Evolutionary conservation across 1,140 invertebrate genomes (phyloP).

Genomic region (Danaus plexippus): DNA sequence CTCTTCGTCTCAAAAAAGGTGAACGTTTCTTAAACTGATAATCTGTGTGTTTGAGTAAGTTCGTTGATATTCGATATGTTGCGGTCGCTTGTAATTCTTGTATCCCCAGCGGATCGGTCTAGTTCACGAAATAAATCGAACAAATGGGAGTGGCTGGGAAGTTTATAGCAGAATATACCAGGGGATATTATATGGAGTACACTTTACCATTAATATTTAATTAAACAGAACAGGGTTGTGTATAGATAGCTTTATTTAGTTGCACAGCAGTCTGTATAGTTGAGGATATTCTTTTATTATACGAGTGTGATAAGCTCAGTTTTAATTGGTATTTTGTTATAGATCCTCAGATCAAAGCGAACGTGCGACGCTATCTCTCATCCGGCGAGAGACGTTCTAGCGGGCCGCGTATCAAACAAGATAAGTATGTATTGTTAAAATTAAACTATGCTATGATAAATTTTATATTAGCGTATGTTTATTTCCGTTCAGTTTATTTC

Average conservation of each 20-base stretch:
- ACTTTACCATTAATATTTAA: conserved; percentile 26
- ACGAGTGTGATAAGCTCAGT: too few species aligned
- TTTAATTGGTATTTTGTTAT: conserved; percentile 25
- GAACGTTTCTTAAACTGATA: conserved; percentile 42
- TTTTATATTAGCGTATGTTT: not conserved
- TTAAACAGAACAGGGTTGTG: not conserved
- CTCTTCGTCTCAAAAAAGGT: conserved; percentile 90
- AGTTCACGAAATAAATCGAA: conserved; percentile 45
- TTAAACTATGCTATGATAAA: not conserved
- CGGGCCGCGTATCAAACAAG: conserved; percentile 44
- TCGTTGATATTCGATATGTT: conserved; percentile 29
- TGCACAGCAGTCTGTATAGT: too few species aligned
- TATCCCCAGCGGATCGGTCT: conserved; percentile 41
- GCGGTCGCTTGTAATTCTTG: conserved; percentile 37
- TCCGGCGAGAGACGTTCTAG: conserved; percentile 58
- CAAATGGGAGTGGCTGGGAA: conserved; percentile 50
- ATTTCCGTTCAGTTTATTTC: conserved; percentile 21
- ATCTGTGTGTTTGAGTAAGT: conserved; percentile 25
- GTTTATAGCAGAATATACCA: conserved; percentile 42
- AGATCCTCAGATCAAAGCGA: conserved; percentile 90
- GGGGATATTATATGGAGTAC: conserved; percentile 38
- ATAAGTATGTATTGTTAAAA: conserved; percentile 49
- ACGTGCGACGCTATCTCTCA: conserved; percentile 82
- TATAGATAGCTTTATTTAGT: too few species aligned
- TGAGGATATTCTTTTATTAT: too few species aligned